These are phyloP conservation scores for Drosophila lacicola DNA, from an alignment of 2,888 invertebrate genomes.

Conservation along the genomic window DNA sequence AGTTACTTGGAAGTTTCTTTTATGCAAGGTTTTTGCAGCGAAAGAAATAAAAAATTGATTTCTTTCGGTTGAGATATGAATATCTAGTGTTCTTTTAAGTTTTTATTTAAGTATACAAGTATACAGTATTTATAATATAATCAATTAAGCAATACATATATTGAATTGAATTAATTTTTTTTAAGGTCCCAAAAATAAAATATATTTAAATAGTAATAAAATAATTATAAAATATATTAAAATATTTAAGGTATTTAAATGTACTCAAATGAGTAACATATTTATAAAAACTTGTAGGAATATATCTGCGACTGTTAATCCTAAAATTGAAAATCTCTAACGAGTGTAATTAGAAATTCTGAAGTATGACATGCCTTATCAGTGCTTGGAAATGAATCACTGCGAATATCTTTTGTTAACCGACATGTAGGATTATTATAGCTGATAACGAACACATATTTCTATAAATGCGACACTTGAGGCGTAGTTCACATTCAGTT, in stretches of 20 bases:
- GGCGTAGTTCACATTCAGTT: slow-evolving; percentile 8
- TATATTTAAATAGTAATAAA: too few relatives aligned
- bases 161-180: not conserved
- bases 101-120: not conserved
- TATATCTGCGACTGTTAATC: too few relatives aligned
- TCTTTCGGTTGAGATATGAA: slow-evolving; percentile 6
- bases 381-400: slow-evolving; percentile 12
- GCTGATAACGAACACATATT: slow-evolving; percentile 1
- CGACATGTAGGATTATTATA: not conserved
- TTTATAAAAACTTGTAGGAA: not conserved
- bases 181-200: too few relatives aligned
- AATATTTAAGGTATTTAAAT: not conserved
- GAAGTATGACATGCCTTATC: not conserved
- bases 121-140: not conserved
- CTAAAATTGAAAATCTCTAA: not conserved
- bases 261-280: too few relatives aligned
- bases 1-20: not conserved
- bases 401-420: not conserved
- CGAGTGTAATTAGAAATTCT: not conserved
- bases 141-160: not conserved
- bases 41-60: slow-evolving; percentile 6
- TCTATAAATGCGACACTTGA: slow-evolving; percentile 12
- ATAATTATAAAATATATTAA: too few relatives aligned
- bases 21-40: not conserved
- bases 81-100: not conserved